Evolutionary conservation across 2,888 invertebrate genomes (phyloP).

Genomic region (Philaethria dido): DNA sequence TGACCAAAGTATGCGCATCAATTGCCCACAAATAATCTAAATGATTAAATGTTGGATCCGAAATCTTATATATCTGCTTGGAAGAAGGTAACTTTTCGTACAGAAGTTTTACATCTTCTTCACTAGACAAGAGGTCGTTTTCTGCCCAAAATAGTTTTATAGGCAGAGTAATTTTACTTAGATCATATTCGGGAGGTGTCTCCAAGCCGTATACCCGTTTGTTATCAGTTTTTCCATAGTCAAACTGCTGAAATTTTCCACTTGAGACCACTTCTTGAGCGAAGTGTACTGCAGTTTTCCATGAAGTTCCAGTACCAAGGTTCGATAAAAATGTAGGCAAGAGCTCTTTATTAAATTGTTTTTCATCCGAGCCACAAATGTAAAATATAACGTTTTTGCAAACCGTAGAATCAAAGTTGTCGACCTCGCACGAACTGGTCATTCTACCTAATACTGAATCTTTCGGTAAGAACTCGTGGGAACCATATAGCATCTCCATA

Average conservation of each 20-base stretch:
- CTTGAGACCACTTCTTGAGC: constrained; percentile 81
- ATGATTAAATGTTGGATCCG: constrained; percentile 87
- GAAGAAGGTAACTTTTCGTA: constrained; percentile 74
- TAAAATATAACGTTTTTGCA: constrained; percentile 89
- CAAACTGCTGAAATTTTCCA: constrained; percentile 86
- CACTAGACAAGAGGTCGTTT: constrained; percentile 88
- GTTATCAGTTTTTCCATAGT: constrained; percentile 86
- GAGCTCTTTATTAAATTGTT: constrained; percentile 87
- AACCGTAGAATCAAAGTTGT: constrained; percentile 79
- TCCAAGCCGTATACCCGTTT: constrained; percentile 79
- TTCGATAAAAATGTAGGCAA: constrained; percentile 88
- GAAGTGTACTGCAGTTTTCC: constrained; percentile 88
- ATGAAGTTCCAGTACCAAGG: constrained; percentile 89
- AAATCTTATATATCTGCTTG: constrained; percentile 82
- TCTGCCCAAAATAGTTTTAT: constrained; percentile 86
- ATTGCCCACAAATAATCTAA: constrained; percentile 88
- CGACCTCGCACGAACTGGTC: constrained; percentile 81
- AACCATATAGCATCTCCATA: constrained; percentile 85
- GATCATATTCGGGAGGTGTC: constrained; percentile 85
- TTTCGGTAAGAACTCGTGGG: constrained; percentile 89
- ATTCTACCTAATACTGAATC: constrained; percentile 83
- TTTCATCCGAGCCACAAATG: constrained; percentile 87
- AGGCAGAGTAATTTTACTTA: constrained; percentile 84
- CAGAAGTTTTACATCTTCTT: constrained; percentile 83
- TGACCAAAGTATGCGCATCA: constrained; percentile 84